Percentiles rank a stretch among this genome's conserved stretches.
These are phyloP conservation scores for Cryptocheilus praepositus DNA, from an alignment of 2,888 invertebrate genomes.

Conservation along the genomic window DNA sequence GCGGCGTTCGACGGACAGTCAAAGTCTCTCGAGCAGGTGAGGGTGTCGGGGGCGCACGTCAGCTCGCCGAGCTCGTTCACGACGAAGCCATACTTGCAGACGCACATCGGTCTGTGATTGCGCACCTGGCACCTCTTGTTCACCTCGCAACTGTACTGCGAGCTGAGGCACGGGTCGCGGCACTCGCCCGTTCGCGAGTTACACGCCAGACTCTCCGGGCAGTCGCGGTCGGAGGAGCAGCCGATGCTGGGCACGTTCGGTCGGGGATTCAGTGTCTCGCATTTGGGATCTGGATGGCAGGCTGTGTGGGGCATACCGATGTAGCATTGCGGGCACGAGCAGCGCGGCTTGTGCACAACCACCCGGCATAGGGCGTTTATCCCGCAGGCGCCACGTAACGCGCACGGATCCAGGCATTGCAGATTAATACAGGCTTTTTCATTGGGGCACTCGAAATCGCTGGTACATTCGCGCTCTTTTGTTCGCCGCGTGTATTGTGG, in stretches of 20 bases:
- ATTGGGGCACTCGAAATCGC: constrained; percentile 93
- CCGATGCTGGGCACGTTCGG: constrained; percentile 76
- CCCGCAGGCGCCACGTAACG: constrained; percentile 91
- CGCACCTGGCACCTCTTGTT: constrained; percentile 93
- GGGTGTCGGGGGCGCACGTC: constrained; percentile 88
- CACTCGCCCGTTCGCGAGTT: constrained; percentile 83
- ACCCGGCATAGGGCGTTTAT: constrained; percentile 92
- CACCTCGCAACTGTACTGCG: constrained; percentile 83
- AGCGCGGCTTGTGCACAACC: constrained; percentile 88
- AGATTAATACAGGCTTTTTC: constrained; percentile 94
- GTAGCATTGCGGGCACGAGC: constrained; percentile 92
- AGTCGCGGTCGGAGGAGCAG: constrained; percentile 83
- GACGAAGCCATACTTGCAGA: constrained; percentile 92
- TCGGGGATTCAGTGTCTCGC: constrained; percentile 81
- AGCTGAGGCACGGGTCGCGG: constrained; percentile 85
- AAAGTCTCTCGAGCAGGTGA: constrained; percentile 87
- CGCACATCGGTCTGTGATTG: constrained; percentile 89
- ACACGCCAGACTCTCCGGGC: constrained; percentile 86
- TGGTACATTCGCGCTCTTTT: constrained; percentile 89
- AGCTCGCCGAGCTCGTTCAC: constrained; percentile 91
- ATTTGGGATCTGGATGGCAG: constrained; percentile 88
- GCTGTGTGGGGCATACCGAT: constrained; percentile 87
- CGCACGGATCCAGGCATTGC: constrained; percentile 94
- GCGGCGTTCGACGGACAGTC: constrained; percentile 92
- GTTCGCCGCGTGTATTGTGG: not conserved